Conservation (phyloP, 92 coral and sea anemone genomes). For the Umimayanthus chanpuru region DNA sequence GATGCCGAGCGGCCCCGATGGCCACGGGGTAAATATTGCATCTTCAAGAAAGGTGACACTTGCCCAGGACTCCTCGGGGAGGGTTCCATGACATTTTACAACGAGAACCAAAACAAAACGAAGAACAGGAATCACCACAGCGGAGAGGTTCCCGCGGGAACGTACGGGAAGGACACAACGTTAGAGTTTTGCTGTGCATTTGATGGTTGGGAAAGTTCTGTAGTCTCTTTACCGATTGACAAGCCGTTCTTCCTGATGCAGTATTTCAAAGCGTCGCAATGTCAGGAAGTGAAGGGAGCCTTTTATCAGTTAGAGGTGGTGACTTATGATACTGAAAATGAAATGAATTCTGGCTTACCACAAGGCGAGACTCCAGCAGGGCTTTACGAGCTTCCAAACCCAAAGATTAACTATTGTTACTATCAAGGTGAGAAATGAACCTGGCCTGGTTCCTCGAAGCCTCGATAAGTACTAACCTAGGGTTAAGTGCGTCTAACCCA, state of each 20-base stretch:
- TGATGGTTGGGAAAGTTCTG: not conserved
- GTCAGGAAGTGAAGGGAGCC: conserved; percentile 38
- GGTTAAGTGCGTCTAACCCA: too few species aligned
- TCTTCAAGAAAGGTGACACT: conserved; percentile 33
- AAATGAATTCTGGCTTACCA: not conserved
- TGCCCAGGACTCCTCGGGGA: conserved; percentile 13
- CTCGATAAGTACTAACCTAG: too few species aligned
- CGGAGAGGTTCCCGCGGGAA: conserved; percentile 32
- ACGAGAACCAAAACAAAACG: conserved; percentile 5
- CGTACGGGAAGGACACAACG: conserved; percentile 13
- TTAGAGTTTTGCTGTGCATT: conserved; percentile 20
- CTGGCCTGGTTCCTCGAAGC: too few species aligned
- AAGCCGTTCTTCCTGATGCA: conserved; percentile 41
- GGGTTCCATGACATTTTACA: conserved; percentile 23
- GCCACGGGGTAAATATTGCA: conserved; percentile 39
- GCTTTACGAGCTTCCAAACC: not conserved
- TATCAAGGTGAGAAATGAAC: conserved; percentile 12
- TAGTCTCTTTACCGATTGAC: conserved; percentile 28
- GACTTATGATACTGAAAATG: conserved; percentile 25
- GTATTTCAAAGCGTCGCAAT: not conserved
- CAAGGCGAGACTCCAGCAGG: conserved; percentile 29
- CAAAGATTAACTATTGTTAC: conserved; percentile 37
- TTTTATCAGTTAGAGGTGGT: conserved; percentile 13
- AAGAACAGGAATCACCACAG: conserved; percentile 13
- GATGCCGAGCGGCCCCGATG: conserved; percentile 13